These are phyloP conservation scores for Cosmia pyralina DNA, from an alignment of 2,888 invertebrate species.

Conservation along the genomic window DNA sequence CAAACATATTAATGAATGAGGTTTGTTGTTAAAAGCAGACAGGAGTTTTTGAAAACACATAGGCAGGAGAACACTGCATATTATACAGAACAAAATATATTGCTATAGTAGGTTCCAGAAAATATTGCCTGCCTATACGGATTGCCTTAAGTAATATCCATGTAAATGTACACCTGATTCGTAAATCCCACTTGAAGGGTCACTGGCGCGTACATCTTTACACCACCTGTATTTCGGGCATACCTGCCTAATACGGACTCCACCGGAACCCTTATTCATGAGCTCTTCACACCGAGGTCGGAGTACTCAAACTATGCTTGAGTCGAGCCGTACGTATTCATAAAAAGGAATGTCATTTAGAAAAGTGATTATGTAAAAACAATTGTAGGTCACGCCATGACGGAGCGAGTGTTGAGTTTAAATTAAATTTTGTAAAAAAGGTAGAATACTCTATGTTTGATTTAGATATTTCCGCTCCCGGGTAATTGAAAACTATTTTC, in stretches of 20 bases:
- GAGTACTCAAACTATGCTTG: constrained; percentile 23
- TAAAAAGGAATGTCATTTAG: constrained; percentile 46
- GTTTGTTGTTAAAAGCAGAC: neutral
- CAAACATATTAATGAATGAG: neutral
- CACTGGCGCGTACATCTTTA: constrained; percentile 22
- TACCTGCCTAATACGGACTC: constrained; percentile 30
- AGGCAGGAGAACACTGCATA: too few species aligned
- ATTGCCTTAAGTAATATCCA: constrained; percentile 38
- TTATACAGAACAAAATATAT: neutral
- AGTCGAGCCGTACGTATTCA: constrained; percentile 26
- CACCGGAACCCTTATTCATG: constrained; percentile 47
- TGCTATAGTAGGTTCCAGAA: neutral
- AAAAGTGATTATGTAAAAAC: constrained; percentile 45
- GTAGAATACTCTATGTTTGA: constrained; percentile 9
- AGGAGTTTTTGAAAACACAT: neutral
- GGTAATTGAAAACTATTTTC: constrained; percentile 25
- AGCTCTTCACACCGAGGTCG: constrained; percentile 39
- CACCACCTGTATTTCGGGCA: constrained; percentile 7
- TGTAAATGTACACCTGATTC: constrained; percentile 41
- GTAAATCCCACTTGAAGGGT: constrained; percentile 35
- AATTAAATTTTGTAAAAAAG: constrained; percentile 25
- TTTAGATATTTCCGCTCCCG: constrained; percentile 1
- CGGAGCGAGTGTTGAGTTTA: constrained; percentile 9
- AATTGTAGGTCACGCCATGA: constrained; percentile 33
- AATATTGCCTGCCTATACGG: neutral